phyloP scores from a whole-genome alignment of 2,113 vertebrate genomes.

The Galemys pyrenaicus region DNA sequence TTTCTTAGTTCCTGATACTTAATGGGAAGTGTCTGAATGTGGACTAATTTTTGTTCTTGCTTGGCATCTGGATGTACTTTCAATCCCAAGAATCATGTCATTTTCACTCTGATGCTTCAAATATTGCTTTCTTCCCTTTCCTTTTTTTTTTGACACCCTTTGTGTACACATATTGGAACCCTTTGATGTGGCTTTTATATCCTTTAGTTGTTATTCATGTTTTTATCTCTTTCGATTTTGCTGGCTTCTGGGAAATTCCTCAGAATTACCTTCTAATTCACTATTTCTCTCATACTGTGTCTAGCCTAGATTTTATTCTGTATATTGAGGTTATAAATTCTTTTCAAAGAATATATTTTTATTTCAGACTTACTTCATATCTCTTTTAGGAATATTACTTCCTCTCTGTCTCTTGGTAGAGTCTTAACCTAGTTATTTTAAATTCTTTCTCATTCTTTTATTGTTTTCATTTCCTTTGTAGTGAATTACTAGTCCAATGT shows the following conservation, averaged over 20 bases:
- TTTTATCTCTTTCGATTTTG: not conserved
- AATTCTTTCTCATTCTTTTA: conserved; percentile 37
- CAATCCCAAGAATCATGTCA: not conserved
- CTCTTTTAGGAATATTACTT: conserved; percentile 20
- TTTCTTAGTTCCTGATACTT: not conserved
- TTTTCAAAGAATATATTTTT: not conserved
- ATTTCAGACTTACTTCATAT: not conserved
- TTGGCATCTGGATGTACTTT: conserved; percentile 23
- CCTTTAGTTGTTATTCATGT: not conserved
- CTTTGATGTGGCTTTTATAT: not conserved
- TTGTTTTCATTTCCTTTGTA: conserved; percentile 53
- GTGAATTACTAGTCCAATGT: not conserved
- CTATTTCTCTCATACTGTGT: not conserved
- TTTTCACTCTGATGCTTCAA: conserved; percentile 18
- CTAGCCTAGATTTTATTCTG: conserved; percentile 12
- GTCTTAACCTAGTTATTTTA: conserved; percentile 31
- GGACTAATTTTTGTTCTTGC: conserved; percentile 33
- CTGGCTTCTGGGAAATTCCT: not conserved
- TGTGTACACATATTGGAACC: not conserved
- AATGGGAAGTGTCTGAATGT: not conserved
- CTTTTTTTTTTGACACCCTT: not conserved
- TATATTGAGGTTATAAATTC: not conserved
- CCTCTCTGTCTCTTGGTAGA: conserved; percentile 29
- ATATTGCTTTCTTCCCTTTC: conserved; percentile 4
- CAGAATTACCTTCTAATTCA: not conserved